These are phyloP conservation scores for Drosophila gaucha DNA, from an alignment of 2,888 invertebrate genomes.

Conservation along the genomic window DNA sequence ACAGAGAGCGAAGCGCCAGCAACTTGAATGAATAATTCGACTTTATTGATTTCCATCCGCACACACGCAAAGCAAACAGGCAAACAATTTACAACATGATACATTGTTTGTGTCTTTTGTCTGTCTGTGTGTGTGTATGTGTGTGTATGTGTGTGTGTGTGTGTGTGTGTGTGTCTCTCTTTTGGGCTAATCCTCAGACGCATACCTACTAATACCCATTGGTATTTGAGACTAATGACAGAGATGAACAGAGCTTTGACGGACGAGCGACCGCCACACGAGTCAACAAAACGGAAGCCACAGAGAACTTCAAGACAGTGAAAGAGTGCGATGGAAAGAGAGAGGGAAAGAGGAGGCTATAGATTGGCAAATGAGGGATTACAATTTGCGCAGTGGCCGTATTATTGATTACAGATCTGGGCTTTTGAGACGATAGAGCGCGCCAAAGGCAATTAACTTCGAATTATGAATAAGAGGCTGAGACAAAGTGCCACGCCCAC, in stretches of 20 bases:
- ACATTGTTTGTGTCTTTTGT: constrained; percentile 28
- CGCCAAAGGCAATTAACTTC: constrained; percentile 63
- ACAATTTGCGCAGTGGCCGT: constrained; percentile 49
- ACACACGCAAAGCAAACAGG: constrained; percentile 13
- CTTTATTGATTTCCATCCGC: constrained; percentile 56
- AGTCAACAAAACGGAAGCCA: constrained; percentile 12
- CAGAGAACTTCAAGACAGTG: neutral
- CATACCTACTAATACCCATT: constrained; percentile 56
- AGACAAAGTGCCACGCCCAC: neutral
- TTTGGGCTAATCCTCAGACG: constrained; percentile 44
- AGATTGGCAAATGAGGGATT: constrained; percentile 32
- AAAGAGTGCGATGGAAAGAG: neutral
- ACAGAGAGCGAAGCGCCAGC: constrained; percentile 19
- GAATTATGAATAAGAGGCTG: constrained; percentile 45
- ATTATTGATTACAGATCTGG: constrained; percentile 62
- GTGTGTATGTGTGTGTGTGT: neutral
- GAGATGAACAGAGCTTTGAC: constrained; percentile 49
- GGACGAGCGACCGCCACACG: constrained; percentile 16
- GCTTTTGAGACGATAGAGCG: constrained; percentile 45
- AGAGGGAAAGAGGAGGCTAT: neutral
- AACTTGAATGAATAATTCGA: constrained; percentile 55
- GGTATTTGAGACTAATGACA: constrained; percentile 65
- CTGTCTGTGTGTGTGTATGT: neutral
- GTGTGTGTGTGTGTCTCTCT: constrained; percentile 17
- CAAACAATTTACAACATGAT: constrained; percentile 35